Conservation (phyloP, 2,797 vertebrate species). For the Avahi laniger region DNA sequence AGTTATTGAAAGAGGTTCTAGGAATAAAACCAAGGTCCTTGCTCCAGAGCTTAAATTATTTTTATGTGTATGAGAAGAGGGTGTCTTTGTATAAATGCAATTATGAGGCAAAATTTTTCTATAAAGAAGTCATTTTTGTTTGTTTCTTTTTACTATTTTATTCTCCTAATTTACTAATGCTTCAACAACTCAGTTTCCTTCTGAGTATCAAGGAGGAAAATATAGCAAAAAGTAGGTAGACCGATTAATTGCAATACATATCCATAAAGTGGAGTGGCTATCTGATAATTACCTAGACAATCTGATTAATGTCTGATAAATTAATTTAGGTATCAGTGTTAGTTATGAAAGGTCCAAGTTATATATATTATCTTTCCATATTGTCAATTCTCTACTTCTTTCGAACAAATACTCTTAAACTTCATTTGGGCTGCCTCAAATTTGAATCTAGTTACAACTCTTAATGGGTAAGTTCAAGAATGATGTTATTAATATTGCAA, state of each 20-base stretch:
- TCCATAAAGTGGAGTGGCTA: background rate
- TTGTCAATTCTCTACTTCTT: background rate
- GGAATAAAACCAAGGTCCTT: background rate
- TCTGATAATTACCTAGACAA: conserved; percentile 1
- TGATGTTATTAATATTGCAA: background rate
- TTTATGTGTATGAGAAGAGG: background rate
- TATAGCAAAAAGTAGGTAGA: background rate
- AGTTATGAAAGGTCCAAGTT: conserved; percentile 24
- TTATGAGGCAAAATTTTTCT: conserved; percentile 25
- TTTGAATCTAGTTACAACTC: background rate
- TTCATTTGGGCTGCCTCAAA: background rate
- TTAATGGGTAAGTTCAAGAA: background rate
- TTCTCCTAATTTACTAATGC: background rate
- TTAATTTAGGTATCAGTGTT: background rate
- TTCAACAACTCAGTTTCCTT: background rate
- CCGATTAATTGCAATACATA: conserved; percentile 12
- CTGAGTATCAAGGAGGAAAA: background rate
- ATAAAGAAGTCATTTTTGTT: background rate
- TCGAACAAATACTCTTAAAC: background rate
- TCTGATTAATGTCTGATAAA: background rate
- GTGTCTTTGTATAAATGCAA: background rate
- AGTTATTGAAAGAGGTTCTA: background rate
- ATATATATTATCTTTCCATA: background rate
- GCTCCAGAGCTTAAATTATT: background rate
- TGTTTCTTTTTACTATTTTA: conserved; percentile 9